These are phyloP conservation scores for Carcina quercana DNA, from an alignment of 2,888 invertebrate genomes.

Conservation along the genomic window DNA sequence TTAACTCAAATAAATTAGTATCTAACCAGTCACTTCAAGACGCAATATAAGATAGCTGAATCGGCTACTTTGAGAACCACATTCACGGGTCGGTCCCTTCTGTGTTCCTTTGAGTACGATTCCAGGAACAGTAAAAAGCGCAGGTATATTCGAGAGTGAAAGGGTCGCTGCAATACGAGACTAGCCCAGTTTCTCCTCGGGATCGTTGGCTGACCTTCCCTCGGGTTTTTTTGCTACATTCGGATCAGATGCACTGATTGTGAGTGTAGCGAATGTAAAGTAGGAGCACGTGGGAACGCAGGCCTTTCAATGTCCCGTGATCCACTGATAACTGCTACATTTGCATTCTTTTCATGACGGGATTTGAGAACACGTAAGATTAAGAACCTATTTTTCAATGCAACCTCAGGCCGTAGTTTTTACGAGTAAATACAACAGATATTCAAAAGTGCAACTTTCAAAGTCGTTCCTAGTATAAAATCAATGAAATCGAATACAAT, in stretches of 20 bases:
- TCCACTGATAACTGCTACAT: conserved; percentile 50
- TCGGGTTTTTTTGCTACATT: conserved; percentile 46
- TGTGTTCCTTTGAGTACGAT: conserved; percentile 33
- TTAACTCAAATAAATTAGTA: too few relatives aligned
- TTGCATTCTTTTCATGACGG: conserved; percentile 44
- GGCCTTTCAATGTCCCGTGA: conserved; percentile 37
- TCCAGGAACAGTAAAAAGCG: conserved; percentile 66
- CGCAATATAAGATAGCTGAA: too few relatives aligned
- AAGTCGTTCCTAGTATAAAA: too few relatives aligned
- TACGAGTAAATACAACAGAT: too few relatives aligned
- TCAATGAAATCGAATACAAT: too few relatives aligned
- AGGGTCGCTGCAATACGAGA: conserved; percentile 72
- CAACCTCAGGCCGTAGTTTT: too few relatives aligned
- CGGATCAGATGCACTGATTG: conserved; percentile 52
- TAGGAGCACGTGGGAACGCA: conserved; percentile 67
- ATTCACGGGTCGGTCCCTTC: conserved; percentile 27
- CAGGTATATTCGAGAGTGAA: conserved; percentile 72
- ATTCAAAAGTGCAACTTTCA: too few relatives aligned
- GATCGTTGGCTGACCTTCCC: conserved; percentile 47
- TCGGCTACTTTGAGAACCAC: conserved; percentile 52
- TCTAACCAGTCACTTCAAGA: too few relatives aligned
- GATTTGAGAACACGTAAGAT: too few relatives aligned
- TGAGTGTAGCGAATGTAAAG: conserved; percentile 44
- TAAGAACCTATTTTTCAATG: too few relatives aligned
- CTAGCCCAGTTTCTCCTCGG: conserved; percentile 55